Conservation (phyloP, 2,888 invertebrate genomes). For the Nemoura dubitans region DNA sequence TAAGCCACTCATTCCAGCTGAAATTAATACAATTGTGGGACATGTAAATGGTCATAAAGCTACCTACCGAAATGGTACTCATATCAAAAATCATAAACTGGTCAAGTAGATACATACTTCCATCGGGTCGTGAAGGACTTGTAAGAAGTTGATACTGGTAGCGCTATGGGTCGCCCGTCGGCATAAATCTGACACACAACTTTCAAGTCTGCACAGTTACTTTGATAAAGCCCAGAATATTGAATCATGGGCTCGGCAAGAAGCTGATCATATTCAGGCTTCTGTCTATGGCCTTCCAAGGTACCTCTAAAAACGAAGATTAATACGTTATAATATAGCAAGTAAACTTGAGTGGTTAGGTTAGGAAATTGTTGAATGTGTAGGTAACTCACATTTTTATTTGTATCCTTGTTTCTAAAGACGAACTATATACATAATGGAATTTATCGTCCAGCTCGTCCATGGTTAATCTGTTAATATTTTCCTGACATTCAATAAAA, state of each 20-base stretch:
- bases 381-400: slow-evolving; percentile 86
- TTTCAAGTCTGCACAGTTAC: slow-evolving; percentile 86
- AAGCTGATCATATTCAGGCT: slow-evolving; percentile 88
- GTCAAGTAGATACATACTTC: slow-evolving; percentile 72
- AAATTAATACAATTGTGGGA: slow-evolving; percentile 53
- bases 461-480: slow-evolving; percentile 39
- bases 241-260: slow-evolving; percentile 88
- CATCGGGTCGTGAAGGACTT: slow-evolving; percentile 92
- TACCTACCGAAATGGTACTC: not conserved
- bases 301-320: slow-evolving; percentile 75
- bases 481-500: not conserved
- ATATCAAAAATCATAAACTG: not conserved
- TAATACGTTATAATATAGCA: slow-evolving; percentile 21
- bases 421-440: slow-evolving; percentile 89
- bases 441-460: slow-evolving; percentile 77
- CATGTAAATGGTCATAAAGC: not conserved
- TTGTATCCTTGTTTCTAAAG: slow-evolving; percentile 85
- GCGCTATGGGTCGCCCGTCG: slow-evolving; percentile 80
- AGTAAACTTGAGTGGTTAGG: not conserved
- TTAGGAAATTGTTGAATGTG: not conserved
- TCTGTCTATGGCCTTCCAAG: slow-evolving; percentile 87
- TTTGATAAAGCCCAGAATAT: slow-evolving; percentile 88
- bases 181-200: slow-evolving; percentile 87
- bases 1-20: slow-evolving; percentile 98
- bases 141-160: slow-evolving; percentile 90